Base-by-base conservation (phyloP, 2,797 vertebrate genomes). In the Tapirus indicus region DNA sequence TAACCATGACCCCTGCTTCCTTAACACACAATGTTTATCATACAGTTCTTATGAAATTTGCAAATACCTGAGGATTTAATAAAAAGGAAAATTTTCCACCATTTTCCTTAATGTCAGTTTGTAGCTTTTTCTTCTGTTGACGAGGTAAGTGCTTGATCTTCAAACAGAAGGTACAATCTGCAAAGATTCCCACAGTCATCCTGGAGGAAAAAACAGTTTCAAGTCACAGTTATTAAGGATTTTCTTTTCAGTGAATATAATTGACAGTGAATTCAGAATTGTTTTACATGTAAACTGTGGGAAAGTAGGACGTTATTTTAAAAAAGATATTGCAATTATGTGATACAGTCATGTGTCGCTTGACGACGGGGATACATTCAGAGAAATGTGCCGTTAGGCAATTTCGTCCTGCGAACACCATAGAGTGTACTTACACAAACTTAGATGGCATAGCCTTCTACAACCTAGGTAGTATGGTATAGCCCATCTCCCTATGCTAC, bases 111-210 rank as follows among this genome's bases (percentile, higher is more conserved):
- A 99, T 98, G 10, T 98, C 98, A 3, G 58, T 92, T 87, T 98
- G 99, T 91, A 99, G 85, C n/a, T 93, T 98, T 91, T 96, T 99
- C 98, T 99, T 99, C 97, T 99, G 98, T 94, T 98, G 98, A 87
- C 97, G 94, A 16, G 98, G 38, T 87, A 99, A 91, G 44, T 96
- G 72, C 95, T 99, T 99, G 82, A 99, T 95, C 97, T 99, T 99
- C 96, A 99, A 96, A 71, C 99, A 99, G 75, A 99, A 98, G 0
- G 91, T 96, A 96, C 98, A 99, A 95, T 99, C 98, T 90, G 98
- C 96, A 98, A 99, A 99, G 96, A 99, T 82, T 78, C 98, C 94
- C 98, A 99, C 97, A 52, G 79, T 89, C 49, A 90, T 99, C 95
- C 98, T 98, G 84, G 83, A 96, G 96, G 96, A 79, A 97, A 60